Base-by-base conservation (phyloP, 2,888 invertebrate genomes). In the Dorcus parallelipipedus region DNA sequence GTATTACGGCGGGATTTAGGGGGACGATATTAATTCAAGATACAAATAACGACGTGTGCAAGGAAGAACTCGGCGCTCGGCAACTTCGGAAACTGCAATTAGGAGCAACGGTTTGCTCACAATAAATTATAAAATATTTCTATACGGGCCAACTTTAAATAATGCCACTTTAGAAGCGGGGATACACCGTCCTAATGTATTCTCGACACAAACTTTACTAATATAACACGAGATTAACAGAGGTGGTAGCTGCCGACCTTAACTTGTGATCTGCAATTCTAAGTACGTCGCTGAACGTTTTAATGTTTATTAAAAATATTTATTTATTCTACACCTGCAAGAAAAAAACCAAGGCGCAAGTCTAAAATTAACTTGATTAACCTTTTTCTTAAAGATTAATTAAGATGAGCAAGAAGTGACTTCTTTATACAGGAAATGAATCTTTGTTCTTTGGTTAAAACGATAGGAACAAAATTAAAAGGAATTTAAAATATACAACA, bases 41-140 rank as follows among this genome's bases (percentile, higher is more conserved):
- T 61, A 63, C 63, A 61, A 63, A 63, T 33, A 33, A 61, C 63
- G 61, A 61, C 61, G 63, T 61, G 61, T 58, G 61, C 61, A 9
- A 45, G 20, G 45, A 41, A 14, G 41, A 41, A 41, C 23, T 23
- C 23, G 33, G 38, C 10, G 40, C 39, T 39, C 62, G 61, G 62
- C 56, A 67, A 67, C 62, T 72, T 69, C 69, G 65, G 20, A 70
- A 73, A 74, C 73, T 70, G 75, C 74, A 75, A 75, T 75, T 75
- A 75, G 75, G 71, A 73, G 71, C 74, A 75, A 73, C 71, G 73
- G 72, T 69, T 71, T 70, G 69, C 68, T 71, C 69, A 71, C 73
- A 67, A 75, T 75, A 75, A 75, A 75, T 75, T 74, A 74, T 71
- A 69, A 71, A 74, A 75, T 75, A 74, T 75, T 71, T 72, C 73